These are phyloP conservation scores for Iphiclides podalirius DNA, from an alignment of 2,888 invertebrate genomes.

Conservation along the genomic window DNA sequence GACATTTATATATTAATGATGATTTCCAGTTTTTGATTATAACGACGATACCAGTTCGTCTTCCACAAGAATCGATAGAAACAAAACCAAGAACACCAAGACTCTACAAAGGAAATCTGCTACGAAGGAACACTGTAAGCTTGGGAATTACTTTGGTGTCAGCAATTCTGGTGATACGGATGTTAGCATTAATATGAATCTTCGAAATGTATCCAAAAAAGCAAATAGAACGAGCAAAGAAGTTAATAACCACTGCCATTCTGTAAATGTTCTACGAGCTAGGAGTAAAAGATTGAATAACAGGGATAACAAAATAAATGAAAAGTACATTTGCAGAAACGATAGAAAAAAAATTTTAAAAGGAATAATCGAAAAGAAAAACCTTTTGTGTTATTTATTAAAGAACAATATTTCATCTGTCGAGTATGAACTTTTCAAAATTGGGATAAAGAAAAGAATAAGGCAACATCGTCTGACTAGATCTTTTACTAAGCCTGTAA, in stretches of 20 bases:
- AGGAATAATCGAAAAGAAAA: conserved; percentile 11
- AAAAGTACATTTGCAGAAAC: neutral
- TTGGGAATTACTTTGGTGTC: conserved; percentile 8
- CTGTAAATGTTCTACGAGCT: neutral
- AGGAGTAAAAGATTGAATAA: conserved; percentile 5
- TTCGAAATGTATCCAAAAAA: conserved; percentile 5
- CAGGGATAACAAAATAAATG: neutral
- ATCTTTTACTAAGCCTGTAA: conserved; percentile 48
- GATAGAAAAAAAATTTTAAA: conserved; percentile 10
- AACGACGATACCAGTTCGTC: conserved; percentile 14
- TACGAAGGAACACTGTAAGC: neutral
- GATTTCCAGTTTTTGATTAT: conserved; percentile 5
- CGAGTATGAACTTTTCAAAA: conserved; percentile 16
- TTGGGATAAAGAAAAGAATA: conserved; percentile 32
- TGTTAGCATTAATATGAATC: conserved; percentile 8
- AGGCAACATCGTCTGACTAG: conserved; percentile 31
- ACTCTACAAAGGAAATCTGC: neutral
- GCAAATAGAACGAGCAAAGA: neutral
- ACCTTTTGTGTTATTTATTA: conserved; percentile 7
- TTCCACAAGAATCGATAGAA: neutral
- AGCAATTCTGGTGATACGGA: conserved; percentile 23
- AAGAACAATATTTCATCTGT: conserved; percentile 11
- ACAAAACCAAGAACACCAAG: neutral
- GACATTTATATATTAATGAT: too few relatives aligned
- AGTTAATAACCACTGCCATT: neutral